Evolutionary conservation across 2,797 vertebrate genomes (phyloP), one percentile per base, ranked within the genome.

Genomic region (Cetoscarus ocellatus): DNA sequence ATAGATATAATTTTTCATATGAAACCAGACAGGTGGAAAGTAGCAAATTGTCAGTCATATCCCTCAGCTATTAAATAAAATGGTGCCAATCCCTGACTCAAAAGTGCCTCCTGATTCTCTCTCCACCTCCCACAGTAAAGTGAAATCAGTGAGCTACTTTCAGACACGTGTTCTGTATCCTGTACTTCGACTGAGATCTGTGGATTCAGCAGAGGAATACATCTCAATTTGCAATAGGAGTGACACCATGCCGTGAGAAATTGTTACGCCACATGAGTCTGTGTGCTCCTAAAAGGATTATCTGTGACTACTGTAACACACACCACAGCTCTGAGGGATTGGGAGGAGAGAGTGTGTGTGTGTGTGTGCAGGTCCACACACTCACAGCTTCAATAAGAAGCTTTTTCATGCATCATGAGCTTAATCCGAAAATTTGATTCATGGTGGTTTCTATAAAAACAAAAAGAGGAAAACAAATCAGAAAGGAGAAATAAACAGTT

Each of bases 261-360:
- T 79, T 45, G 44, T 53, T 54, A 39, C n/a, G 1, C 50, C 38
- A 27, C 9, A 54, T 3, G 45, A 44, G 18, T 35, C 36, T 62
- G 40, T 67, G 67, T 70, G 60, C 18, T 63, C 7, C 43, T 70
- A 63, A 82, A 61, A 57, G 70, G 77, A 83, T 83, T 75, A 82
- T 75, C 67, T 45, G 27, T 15, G 67, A 43, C 52, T 58, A 67
- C 61, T 60, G 66, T 48, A 71, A 63, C 53, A 70, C 62, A 73
- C 39, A 35, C 58, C 14, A 27, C 43, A 52, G 65, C 65, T 61
- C 49, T 51, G 48, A 57, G 52, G 47, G 51, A 72, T 8, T 27
- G 10, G 42, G 36, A n/a, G 9, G 10, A 57, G 50, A 34, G 6
- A 10, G 48, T 8, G 36, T 38, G 42, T 12, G 43, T 34, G 49